Evolutionary conservation across 2,888 invertebrate genomes (phyloP).

Genomic region (Apocheima hispidaria): DNA sequence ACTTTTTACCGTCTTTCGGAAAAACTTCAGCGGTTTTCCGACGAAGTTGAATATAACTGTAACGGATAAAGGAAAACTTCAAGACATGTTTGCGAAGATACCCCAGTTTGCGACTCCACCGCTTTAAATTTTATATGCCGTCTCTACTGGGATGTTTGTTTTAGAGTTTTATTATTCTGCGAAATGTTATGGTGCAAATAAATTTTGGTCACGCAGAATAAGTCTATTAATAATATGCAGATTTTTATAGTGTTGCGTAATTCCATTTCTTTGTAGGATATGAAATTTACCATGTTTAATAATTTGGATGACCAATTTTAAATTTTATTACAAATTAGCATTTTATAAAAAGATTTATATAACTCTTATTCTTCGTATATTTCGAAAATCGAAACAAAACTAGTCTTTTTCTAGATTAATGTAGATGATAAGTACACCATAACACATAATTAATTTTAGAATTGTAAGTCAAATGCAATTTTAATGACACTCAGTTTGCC

Average conservation of each 20-base stretch:
- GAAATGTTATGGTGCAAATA: constrained; percentile 47
- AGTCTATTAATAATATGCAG: constrained; percentile 24
- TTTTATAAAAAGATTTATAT: constrained; percentile 12
- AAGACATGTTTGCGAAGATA: constrained; percentile 66
- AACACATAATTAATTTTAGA: constrained; percentile 71
- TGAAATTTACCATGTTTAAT: constrained; percentile 39
- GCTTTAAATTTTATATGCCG: constrained; percentile 65
- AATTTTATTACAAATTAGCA: constrained; percentile 25
- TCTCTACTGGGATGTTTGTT: constrained; percentile 54
- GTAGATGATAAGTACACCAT: constrained; percentile 61
- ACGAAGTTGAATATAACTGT: constrained; percentile 67
- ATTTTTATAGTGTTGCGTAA: constrained; percentile 43
- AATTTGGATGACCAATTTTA: constrained; percentile 29
- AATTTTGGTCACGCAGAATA: constrained; percentile 52
- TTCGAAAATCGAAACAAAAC: constrained; percentile 38
- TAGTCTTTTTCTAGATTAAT: constrained; percentile 63
- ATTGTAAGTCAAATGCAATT: constrained; percentile 65
- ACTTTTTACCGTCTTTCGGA: constrained; percentile 53
- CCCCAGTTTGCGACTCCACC: constrained; percentile 63
- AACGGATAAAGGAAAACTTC: constrained; percentile 68
- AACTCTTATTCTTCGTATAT: constrained; percentile 3
- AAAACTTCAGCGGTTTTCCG: constrained; percentile 63
- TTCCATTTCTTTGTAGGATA: constrained; percentile 35
- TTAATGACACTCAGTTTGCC: constrained; percentile 53
- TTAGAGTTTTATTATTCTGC: constrained; percentile 27